A percentile compares a stretch with the other conserved stretches of the same genome.
phyloP scores from a whole-genome alignment of 1,140 invertebrate species.

The Procambarus clarkii region DNA sequence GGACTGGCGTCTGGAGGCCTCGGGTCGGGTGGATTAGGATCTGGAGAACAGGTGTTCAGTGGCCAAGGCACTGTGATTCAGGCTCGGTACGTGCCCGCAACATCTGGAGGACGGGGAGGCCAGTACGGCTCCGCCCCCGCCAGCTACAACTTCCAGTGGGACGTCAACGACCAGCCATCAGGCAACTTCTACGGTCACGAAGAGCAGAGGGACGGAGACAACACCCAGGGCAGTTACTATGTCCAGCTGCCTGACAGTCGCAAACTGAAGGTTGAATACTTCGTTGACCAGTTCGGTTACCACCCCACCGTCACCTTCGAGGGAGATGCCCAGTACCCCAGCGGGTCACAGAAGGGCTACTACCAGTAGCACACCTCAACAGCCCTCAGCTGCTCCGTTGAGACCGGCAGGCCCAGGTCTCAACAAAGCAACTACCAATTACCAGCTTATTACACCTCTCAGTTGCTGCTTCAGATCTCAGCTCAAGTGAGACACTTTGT shows the following conservation, averaged over 20 bases:
- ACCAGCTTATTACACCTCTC: too few species aligned
- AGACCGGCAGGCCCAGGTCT: too few species aligned
- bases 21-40: too few species aligned
- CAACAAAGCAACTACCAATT: too few species aligned
- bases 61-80: too few species aligned
- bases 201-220: neutral
- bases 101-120: neutral
- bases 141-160: neutral
- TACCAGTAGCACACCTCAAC: too few species aligned
- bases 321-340: slow-evolving; percentile 14
- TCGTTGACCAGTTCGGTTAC: slow-evolving; percentile 12
- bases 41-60: too few species aligned
- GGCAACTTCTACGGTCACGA: neutral
- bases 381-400: too few species aligned
- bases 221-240: slow-evolving; percentile 14
- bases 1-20: too few species aligned
- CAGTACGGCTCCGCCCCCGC: neutral
- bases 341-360: neutral
- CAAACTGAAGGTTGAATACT: slow-evolving; percentile 6
- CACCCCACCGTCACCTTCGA: slow-evolving; percentile 38
- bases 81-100: too few species aligned
- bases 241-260: slow-evolving; percentile 21
- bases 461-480: too few species aligned
- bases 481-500: too few species aligned
- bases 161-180: neutral